phyloP scores from a whole-genome alignment of 2,113 vertebrate species.

The Apteryx mantelli region DNA sequence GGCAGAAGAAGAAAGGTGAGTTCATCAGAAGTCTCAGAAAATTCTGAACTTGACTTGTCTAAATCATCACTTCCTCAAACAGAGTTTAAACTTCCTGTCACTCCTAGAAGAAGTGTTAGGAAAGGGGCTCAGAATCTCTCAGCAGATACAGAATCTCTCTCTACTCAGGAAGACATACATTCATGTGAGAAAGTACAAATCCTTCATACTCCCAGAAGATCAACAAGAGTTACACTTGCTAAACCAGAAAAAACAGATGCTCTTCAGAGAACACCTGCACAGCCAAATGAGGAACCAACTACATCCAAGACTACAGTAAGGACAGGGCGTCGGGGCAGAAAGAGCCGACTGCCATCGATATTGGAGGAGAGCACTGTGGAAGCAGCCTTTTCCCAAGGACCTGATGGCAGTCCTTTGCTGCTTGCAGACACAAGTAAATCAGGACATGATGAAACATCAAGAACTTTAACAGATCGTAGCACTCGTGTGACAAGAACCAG shows the following conservation, averaged over 20 bases:
- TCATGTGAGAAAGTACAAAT: background rate
- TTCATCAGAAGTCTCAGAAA: slow-evolving; percentile 34
- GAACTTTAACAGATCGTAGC: background rate
- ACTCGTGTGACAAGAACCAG: slow-evolving; percentile 67
- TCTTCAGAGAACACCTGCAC: background rate
- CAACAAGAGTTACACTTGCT: background rate
- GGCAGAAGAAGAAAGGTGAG: slow-evolving; percentile 66
- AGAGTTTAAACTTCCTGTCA: slow-evolving; percentile 38
- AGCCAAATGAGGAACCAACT: background rate
- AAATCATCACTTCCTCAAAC: background rate
- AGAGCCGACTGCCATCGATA: background rate
- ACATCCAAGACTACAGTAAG: background rate
- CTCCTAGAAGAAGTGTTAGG: slow-evolving; percentile 71
- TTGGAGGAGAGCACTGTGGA: slow-evolving; percentile 5
- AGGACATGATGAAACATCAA: background rate
- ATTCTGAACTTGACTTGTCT: slow-evolving; percentile 37
- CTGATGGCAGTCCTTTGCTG: background rate
- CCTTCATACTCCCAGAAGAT: slow-evolving; percentile 47
- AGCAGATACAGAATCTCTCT: background rate
- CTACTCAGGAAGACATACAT: background rate
- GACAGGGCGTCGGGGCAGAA: slow-evolving; percentile 52
- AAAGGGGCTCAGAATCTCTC: slow-evolving; percentile 31
- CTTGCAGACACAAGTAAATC: background rate
- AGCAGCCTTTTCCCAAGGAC: background rate
- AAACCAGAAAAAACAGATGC: background rate